Conservation (phyloP, 2,797 vertebrate species). For the Muraenolepis orangiensis region DNA sequence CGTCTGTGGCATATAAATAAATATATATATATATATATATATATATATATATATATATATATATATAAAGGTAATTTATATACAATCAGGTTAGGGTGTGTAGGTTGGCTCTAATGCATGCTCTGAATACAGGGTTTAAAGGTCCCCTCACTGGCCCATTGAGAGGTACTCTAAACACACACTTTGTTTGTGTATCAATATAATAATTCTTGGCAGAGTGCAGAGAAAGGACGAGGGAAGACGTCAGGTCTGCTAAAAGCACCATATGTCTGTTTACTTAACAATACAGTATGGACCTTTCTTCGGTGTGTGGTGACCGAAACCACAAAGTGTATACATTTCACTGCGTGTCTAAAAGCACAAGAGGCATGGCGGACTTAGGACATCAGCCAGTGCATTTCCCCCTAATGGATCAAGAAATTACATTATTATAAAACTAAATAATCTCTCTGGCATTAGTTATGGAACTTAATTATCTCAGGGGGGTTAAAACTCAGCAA, state of each 20-base stretch:
- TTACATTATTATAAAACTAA: not conserved
- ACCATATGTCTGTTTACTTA: conserved; percentile 6
- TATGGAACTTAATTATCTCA: not conserved
- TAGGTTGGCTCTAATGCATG: not conserved
- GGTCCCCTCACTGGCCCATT: not conserved
- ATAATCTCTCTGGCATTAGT: not conserved
- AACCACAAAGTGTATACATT: conserved; percentile 9
- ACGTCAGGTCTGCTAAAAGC: not conserved
- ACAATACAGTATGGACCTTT: conserved; percentile 11
- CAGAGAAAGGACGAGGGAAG: not conserved
- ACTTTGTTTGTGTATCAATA: not conserved
- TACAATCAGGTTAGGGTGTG: not conserved
- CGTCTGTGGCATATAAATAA: not conserved
- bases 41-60: not conserved
- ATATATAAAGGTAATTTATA: not conserved
- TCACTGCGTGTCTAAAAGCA: conserved; percentile 18
- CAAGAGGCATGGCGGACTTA: not conserved
- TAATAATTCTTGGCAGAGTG: not conserved
- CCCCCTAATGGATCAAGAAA: conserved; percentile 7
- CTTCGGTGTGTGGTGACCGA: not conserved
- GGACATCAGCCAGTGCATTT: not conserved
- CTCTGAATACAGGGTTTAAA: not conserved
- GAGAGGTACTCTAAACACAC: not conserved
- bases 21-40: not conserved
- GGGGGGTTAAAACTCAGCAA: not conserved